Base-by-base conservation (phyloP, 2,113 vertebrate species). In the Pteronura brasiliensis region DNA sequence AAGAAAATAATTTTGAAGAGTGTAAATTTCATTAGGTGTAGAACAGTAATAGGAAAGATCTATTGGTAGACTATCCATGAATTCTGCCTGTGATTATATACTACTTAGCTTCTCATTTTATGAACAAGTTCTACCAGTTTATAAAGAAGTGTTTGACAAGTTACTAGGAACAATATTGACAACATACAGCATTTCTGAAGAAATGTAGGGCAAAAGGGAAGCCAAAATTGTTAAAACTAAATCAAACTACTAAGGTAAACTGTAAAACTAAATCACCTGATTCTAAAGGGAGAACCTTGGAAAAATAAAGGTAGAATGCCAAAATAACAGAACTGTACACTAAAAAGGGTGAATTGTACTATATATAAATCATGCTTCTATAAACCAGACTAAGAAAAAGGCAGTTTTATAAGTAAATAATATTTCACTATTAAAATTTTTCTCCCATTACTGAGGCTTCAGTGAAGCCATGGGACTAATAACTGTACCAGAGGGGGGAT, bases 1-100 rank as follows among this genome's bases (percentile, higher is more conserved):
- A 79, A 83, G 59, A 92, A 90, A 96, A 84, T 83, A 88, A 79
- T 49, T 91, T 92, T 91, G 4, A 83, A 80, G 34, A 87, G 69
- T 52, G 76, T 4, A 71, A 8, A 77, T 96, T 84, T 86, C 27
- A 81, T 88, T 89, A 79, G 44, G 20, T 27, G 88, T 97, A 89
- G 20, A 8, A 76, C 12, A 93, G 1, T 69, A 72, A 87, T 31
- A 85, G 23, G 29, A 57, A 92, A 84, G 7, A 47, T 57, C 29
- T 34, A 72, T n/a, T 61, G 9, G 17, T 6, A 71, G 39, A 34
- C 47, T 71, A 49, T 49, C 23, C 74, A 31, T 88, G 10, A 81
- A 77, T 87, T 96, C 21, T 95, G 55, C 39, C 31, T 91, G 18
- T 63, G 47, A 89, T 82, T 76, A 69, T 25, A 87, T 47, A 83